Percentiles rank a stretch among this genome's conserved stretches.
Conservation (phyloP, 2,888 invertebrate species). For the Cheilosia scutellata region DNA sequence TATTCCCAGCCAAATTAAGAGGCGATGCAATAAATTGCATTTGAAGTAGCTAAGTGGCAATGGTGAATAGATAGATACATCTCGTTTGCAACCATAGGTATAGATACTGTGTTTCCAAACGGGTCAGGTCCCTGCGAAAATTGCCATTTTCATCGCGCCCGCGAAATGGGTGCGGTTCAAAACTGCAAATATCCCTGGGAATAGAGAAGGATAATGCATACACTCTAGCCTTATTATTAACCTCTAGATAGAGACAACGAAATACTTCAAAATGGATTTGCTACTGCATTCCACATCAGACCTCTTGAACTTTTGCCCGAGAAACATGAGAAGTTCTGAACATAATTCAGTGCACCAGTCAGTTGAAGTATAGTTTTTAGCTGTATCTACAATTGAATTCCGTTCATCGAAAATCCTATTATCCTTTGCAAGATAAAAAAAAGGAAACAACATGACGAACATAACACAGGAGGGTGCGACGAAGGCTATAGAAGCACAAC, state of each 20-base stretch:
- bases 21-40: constrained; percentile 65
- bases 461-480: constrained; percentile 20
- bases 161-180: constrained; percentile 68
- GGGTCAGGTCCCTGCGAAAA: constrained; percentile 69
- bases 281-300: constrained; percentile 29
- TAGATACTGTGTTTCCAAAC: constrained; percentile 37
- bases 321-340: constrained; percentile 22
- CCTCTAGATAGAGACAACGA: neutral
- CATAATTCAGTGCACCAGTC: neutral
- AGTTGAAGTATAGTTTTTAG: neutral
- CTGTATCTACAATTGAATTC: constrained; percentile 43
- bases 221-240: neutral
- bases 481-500: neutral
- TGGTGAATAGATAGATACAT: constrained; percentile 7
- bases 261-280: constrained; percentile 31
- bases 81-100: neutral
- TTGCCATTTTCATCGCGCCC: constrained; percentile 56
- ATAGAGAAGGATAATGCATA: constrained; percentile 31
- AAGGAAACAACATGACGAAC: constrained; percentile 7
- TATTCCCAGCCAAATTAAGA: constrained; percentile 54
- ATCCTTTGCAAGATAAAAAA: constrained; percentile 27
- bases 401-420: constrained; percentile 62
- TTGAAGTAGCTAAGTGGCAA: constrained; percentile 50
- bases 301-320: constrained; percentile 74
- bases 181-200: constrained; percentile 39